Conservation (phyloP, 2,888 invertebrate genomes). For the Callimorpha dominula region DNA sequence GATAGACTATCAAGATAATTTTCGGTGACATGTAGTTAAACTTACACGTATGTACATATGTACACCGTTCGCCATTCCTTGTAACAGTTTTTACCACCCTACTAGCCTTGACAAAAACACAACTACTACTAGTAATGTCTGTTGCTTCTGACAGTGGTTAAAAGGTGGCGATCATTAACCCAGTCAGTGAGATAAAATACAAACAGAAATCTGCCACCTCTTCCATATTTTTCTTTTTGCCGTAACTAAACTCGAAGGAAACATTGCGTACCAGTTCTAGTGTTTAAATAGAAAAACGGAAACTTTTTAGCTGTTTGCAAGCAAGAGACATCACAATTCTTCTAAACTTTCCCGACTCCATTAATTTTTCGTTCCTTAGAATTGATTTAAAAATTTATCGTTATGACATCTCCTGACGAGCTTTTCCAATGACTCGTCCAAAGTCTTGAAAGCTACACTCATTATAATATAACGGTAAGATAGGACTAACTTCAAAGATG, state of each 20-base stretch:
- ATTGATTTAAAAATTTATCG: neutral
- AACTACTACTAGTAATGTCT: too few relatives aligned
- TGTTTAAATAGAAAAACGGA: neutral
- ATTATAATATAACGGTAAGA: constrained; percentile 32
- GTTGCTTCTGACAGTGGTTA: neutral
- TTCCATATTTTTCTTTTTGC: too few relatives aligned
- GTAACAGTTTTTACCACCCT: too few relatives aligned
- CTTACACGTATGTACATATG: too few relatives aligned
- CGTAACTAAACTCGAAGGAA: too few relatives aligned
- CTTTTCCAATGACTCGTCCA: constrained; percentile 5
- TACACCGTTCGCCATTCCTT: too few relatives aligned
- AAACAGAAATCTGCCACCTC: neutral
- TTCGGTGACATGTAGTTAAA: neutral
- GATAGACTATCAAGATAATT: neutral
- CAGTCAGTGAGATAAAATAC: neutral
- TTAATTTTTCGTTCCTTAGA: neutral
- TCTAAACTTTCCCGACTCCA: neutral
- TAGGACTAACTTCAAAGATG: constrained; percentile 29
- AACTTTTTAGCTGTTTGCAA: neutral
- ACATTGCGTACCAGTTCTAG: neutral
- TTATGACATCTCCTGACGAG: neutral
- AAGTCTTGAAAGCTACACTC: constrained; percentile 33
- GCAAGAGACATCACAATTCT: neutral
- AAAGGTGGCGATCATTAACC: neutral
- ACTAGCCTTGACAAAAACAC: too few relatives aligned